These are phyloP conservation scores for Eurytoma californica DNA, from an alignment of 2,888 invertebrate species.

Conservation along the genomic window DNA sequence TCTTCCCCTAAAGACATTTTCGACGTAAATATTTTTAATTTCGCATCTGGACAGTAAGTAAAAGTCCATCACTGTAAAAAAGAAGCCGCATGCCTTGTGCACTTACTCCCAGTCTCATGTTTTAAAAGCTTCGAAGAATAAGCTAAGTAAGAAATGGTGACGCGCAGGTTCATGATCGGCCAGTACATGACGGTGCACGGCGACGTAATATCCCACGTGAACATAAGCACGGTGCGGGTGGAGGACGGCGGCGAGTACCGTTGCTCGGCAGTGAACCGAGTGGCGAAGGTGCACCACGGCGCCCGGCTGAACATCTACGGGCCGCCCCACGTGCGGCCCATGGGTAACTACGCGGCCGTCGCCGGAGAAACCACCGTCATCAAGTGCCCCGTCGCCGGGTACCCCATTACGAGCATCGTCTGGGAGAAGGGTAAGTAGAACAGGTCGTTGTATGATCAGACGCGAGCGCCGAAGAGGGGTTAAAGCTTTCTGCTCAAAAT, in stretches of 20 bases:
- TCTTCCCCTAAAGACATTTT: too few species aligned
- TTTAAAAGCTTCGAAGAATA: too few species aligned
- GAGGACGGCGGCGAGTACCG: constrained; percentile 94
- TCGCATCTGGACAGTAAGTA: too few species aligned
- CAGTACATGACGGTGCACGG: constrained; percentile 94
- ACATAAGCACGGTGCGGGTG: constrained; percentile 90
- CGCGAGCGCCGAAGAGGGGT: too few species aligned
- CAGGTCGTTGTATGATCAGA: too few species aligned
- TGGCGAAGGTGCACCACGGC: constrained; percentile 87
- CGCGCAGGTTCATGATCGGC: constrained; percentile 87
- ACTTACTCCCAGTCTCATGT: neutral
- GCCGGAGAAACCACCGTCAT: constrained; percentile 89
- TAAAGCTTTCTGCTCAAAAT: too few species aligned
- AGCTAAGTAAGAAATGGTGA: neutral
- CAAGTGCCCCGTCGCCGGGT: constrained; percentile 93
- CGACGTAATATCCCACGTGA: constrained; percentile 94
- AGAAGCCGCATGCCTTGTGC: neutral
- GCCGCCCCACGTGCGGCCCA: constrained; percentile 88
- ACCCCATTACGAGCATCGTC: constrained; percentile 89
- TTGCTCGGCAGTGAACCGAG: constrained; percentile 89
- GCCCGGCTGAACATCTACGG: constrained; percentile 93
- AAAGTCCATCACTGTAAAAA: too few species aligned
- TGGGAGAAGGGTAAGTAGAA: constrained; percentile 90
- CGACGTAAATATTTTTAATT: too few species aligned
- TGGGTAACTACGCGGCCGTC: constrained; percentile 92